A percentile compares a stretch with the other conserved stretches of the same genome.
Evolutionary conservation across 1,140 invertebrate genomes (phyloP).

Genomic region (Dreissena polymorpha): DNA sequence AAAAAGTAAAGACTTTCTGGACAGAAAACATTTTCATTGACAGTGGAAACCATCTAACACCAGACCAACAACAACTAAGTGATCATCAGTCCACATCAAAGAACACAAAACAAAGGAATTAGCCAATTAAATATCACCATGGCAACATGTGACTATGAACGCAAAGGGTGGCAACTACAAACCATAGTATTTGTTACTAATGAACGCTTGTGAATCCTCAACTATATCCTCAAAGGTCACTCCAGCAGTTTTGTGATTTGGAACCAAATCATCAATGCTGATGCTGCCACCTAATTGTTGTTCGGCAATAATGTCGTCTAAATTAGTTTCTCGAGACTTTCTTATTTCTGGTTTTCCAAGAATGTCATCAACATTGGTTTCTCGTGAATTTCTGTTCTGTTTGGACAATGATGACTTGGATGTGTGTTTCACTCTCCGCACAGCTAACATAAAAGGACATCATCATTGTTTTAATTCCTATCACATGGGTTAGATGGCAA

Average conservation of each 20-base stretch:
- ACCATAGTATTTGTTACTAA: conserved; percentile 19
- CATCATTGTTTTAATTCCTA: too few species aligned
- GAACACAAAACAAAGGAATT: background rate
- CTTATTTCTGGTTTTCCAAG: conserved; percentile 31
- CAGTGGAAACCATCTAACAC: too few species aligned
- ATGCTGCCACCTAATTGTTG: conserved; percentile 35
- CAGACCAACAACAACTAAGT: too few species aligned
- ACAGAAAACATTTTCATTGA: too few species aligned
- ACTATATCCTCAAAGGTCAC: conserved; percentile 26
- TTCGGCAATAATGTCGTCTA: conserved; percentile 44
- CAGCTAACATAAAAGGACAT: conserved; percentile 13
- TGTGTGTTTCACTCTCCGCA: conserved; percentile 32
- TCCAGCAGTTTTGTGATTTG: background rate
- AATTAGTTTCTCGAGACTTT: conserved; percentile 42
- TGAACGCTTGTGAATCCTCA: background rate
- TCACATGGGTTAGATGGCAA: too few species aligned
- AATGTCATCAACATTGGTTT: conserved; percentile 66
- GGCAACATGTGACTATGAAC: conserved; percentile 23
- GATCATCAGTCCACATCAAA: too few species aligned
- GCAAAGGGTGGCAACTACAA: conserved; percentile 47
- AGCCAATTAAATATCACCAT: conserved; percentile 20
- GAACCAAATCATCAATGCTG: conserved; percentile 47
- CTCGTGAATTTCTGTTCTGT: conserved; percentile 57
- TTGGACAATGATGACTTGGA: background rate
- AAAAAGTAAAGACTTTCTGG: too few species aligned